Evolutionary conservation across 2,113 vertebrate genomes (phyloP), one percentile per base, ranked within the genome.

Genomic region (Alces alces): DNA sequence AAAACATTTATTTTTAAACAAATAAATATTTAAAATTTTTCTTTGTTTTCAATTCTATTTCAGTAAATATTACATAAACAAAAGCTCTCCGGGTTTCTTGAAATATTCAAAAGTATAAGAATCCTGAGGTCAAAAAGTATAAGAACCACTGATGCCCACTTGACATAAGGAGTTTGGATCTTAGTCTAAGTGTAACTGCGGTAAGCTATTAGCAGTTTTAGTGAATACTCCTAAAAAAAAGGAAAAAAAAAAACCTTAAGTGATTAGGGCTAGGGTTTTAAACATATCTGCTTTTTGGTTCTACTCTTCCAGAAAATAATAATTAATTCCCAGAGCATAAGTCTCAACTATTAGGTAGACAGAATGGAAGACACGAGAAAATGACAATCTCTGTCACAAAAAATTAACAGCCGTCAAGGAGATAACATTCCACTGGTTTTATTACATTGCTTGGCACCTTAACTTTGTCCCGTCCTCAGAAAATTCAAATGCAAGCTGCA

Each of bases 1-100:
- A 82, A 89, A 95, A 79, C 28, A 54, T 25, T 58, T 89, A 85
- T 70, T 93, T 96, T 94, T 89, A 89, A 92, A 73, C 43, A 86
- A 64, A 21, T 30, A 70, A 66, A 82, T 36, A 85, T 27, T 82
- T 47, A 89, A 78, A n/a, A 12, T 45, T 33, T 45, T 80, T 85
- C 30, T 43, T 47, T 83, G 28, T 58, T 92, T 95, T 58, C 43
- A 57, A 50, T 85, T 95, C 50, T 52, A 78, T 39, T 83, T 52
- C 16, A 95, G 50, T 78, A 91, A 84, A 84, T 55, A 91, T 60
- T 19, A 70, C 39, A 91, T 43, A 91, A 83, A 93, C 54, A 80
- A 94, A 91, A 91, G n/a, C 39, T 95, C 58, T 39, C n/a, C 30
- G 19, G 57, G 21, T n/a, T 91, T 82, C 85, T 85, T 58, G 73